A percentile compares a stretch with the other conserved stretches of the same genome.
phyloP scores from a whole-genome alignment of 2,888 invertebrate genomes.

The Notodonta ziczac region DNA sequence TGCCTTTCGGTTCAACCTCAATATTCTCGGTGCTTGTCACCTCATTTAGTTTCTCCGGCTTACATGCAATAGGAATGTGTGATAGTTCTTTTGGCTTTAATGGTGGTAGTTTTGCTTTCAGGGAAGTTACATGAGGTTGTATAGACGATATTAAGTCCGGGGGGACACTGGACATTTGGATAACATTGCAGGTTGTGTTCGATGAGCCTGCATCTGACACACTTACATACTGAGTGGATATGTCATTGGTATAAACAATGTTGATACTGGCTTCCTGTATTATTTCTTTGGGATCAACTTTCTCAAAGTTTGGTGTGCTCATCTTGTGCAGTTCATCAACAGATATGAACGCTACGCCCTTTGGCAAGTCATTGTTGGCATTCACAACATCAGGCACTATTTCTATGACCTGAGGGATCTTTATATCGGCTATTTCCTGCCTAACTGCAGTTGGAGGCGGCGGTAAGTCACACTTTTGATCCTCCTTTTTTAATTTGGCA shows the following conservation, averaged over 20 bases:
- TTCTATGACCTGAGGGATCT: conserved; percentile 78
- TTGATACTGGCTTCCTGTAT: conserved; percentile 80
- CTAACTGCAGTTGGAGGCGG: conserved; percentile 33
- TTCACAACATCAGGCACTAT: conserved; percentile 68
- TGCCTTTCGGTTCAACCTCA: conserved; percentile 47
- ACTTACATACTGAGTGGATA: conserved; percentile 69
- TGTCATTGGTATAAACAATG: conserved; percentile 75
- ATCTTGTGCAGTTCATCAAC: conserved; percentile 77
- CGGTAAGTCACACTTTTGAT: conserved; percentile 37
- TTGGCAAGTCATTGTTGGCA: conserved; percentile 63
- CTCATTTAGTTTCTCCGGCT: conserved; percentile 44
- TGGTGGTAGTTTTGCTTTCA: conserved; percentile 40
- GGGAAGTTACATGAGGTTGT: conserved; percentile 47
- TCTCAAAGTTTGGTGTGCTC: conserved; percentile 78
- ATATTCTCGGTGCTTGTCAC: conserved; percentile 31
- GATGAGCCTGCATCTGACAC: conserved; percentile 56
- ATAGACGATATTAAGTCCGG: conserved; percentile 78
- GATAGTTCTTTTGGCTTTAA: conserved; percentile 39
- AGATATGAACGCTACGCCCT: conserved; percentile 75
- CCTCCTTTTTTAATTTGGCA: conserved; percentile 73
- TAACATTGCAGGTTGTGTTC: conserved; percentile 55
- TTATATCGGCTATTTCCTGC: conserved; percentile 61
- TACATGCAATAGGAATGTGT: conserved; percentile 44
- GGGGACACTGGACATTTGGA: conserved; percentile 69
- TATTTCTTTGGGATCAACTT: conserved; percentile 77